Conservation (phyloP, 2,113 vertebrate species). For the Hassar affinis region DNA sequence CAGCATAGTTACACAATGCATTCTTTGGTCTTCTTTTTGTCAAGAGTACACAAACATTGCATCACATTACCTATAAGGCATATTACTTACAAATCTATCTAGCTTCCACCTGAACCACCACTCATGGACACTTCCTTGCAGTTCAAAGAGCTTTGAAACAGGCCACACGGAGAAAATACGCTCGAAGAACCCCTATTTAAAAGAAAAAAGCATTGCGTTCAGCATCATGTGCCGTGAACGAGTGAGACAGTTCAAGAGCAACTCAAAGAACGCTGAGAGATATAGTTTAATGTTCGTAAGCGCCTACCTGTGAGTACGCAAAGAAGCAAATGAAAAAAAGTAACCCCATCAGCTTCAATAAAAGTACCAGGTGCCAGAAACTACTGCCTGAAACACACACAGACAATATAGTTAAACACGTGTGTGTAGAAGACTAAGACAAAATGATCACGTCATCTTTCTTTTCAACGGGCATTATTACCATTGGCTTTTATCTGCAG, state of each 20-base stretch:
- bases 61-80: slow-evolving; percentile 11
- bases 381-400: slow-evolving; percentile 77
- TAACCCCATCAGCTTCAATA: slow-evolving; percentile 83
- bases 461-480: slow-evolving; percentile 55
- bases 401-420: neutral
- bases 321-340: slow-evolving; percentile 88
- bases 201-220: slow-evolving; percentile 14
- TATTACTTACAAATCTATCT: slow-evolving; percentile 87
- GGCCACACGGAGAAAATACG: slow-evolving; percentile 93
- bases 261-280: neutral
- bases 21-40: neutral
- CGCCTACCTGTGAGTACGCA: slow-evolving; percentile 87
- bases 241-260: neutral
- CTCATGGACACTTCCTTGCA: slow-evolving; percentile 89
- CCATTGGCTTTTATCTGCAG: slow-evolving; percentile 91
- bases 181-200: slow-evolving; percentile 84
- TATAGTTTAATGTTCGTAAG: neutral
- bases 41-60: neutral
- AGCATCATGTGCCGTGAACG: neutral
- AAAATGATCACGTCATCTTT: neutral
- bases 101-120: slow-evolving; percentile 99
- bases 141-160: slow-evolving; percentile 88
- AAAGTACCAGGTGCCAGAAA: slow-evolving; percentile 85
- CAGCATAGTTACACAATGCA: neutral
- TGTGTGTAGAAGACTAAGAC: neutral